Evolutionary conservation across 1,140 invertebrate genomes (phyloP).

Genomic region (Nilaparvata lugens): DNA sequence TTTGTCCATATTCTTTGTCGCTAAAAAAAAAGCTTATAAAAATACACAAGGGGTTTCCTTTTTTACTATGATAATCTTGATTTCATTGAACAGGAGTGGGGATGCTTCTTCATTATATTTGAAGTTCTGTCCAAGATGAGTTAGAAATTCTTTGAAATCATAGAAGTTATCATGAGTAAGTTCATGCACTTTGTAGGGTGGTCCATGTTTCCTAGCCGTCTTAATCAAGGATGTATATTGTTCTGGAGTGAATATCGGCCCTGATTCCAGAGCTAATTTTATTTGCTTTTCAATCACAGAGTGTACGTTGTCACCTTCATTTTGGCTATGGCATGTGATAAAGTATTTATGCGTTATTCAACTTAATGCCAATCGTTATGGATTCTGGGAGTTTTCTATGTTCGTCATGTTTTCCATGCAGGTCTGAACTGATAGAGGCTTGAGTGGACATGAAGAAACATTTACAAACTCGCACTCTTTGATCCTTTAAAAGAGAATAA

Average conservation of each 20-base stretch:
- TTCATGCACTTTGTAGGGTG: conserved; percentile 7
- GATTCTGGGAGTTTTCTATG: conserved; percentile 25
- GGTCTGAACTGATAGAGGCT: neutral
- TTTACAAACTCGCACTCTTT: neutral
- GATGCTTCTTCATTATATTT: no score
- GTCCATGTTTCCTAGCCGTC: conserved; percentile 2
- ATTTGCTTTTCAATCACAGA: conserved; percentile 30
- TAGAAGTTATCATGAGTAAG: neutral
- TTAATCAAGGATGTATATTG: neutral
- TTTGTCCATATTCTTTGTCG: no score
- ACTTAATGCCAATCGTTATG: conserved; percentile 27
- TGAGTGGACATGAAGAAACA: neutral
- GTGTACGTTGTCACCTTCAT: conserved; percentile 35
- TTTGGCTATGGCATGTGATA: conserved; percentile 35
- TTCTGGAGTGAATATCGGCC: conserved; percentile 28
- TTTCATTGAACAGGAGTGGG: no score
- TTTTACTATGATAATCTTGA: no score
- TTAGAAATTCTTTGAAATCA: no score
- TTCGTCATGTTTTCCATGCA: conserved; percentile 14
- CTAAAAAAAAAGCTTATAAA: no score
- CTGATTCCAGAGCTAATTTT: conserved; percentile 28
- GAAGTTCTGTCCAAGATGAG: no score
- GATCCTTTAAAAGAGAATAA: neutral
- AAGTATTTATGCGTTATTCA: conserved; percentile 35
- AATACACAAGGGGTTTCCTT: no score